Conservation (phyloP, 2,797 vertebrate species). For the Hydrophis major region DNA sequence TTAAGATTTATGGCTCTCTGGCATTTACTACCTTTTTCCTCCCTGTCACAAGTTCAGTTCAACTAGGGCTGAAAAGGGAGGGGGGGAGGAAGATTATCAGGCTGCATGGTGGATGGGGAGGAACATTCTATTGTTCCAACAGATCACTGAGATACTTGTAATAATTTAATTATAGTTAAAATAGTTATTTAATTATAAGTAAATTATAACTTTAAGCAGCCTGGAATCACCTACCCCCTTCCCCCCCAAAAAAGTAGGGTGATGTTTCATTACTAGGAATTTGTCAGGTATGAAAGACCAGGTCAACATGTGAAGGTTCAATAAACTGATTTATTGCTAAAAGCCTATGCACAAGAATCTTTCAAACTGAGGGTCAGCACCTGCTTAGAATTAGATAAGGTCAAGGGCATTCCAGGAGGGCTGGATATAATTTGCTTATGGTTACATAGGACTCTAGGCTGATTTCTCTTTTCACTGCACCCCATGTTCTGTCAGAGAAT, state of each 20-base stretch:
- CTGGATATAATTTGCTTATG: background rate
- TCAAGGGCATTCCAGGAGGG: background rate
- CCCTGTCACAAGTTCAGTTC: background rate
- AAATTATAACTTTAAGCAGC: background rate
- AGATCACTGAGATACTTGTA: background rate
- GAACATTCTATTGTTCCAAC: background rate
- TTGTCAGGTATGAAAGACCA: background rate
- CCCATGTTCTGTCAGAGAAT: background rate
- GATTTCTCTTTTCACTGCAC: background rate
- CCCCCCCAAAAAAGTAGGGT: background rate
- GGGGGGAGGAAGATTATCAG: background rate
- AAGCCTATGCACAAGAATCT: background rate
- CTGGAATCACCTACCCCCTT: background rate
- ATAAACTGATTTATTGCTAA: background rate
- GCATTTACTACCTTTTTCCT: background rate
- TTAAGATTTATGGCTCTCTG: background rate
- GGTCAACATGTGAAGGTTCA: background rate
- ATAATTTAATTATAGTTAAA: background rate
- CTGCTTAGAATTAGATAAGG: background rate
- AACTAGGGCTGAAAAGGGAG: background rate
- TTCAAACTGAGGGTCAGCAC: background rate
- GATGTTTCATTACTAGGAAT: background rate
- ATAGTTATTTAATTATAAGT: background rate
- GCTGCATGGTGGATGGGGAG: background rate
- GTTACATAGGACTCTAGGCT: background rate